A percentile compares a stretch with the other conserved stretches of the same genome.
Conservation (phyloP, 2,888 invertebrate species). For the Metellina segmentata region DNA sequence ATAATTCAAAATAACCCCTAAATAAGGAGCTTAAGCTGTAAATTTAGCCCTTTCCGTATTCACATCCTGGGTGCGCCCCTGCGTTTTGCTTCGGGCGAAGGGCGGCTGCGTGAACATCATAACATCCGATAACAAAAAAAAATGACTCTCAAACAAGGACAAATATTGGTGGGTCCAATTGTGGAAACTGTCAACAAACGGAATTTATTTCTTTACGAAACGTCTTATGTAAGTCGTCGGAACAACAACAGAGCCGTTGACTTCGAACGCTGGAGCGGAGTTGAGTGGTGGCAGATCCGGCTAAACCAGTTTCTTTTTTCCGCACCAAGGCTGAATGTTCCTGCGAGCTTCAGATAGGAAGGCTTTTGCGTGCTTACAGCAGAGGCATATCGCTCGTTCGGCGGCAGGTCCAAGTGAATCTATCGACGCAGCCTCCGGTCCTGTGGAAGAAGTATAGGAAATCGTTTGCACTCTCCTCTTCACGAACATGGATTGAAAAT, state of each 20-base stretch:
- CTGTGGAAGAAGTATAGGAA: background rate
- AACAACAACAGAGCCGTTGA: background rate
- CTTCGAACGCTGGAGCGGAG: background rate
- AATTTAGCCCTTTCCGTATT: too few relatives aligned
- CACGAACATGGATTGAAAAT: background rate
- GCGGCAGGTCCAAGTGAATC: background rate
- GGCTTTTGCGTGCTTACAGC: background rate
- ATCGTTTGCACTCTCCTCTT: background rate
- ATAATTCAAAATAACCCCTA: too few relatives aligned
- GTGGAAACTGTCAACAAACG: too few relatives aligned
- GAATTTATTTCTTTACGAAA: too few relatives aligned
- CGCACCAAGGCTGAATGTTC: slow-evolving; percentile 24
- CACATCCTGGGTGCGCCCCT: too few relatives aligned
- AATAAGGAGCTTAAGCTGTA: too few relatives aligned
- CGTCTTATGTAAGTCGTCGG: too few relatives aligned
- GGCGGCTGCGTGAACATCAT: too few relatives aligned
- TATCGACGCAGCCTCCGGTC: background rate
- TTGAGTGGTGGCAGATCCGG: slow-evolving; percentile 11
- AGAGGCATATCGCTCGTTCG: background rate
- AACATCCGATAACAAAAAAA: too few relatives aligned
- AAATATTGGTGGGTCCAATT: too few relatives aligned
- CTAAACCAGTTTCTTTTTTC: slow-evolving; percentile 19
- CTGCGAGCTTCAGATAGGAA: background rate
- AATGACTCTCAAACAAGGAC: too few relatives aligned
- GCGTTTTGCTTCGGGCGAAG: too few relatives aligned